Base-by-base conservation (phyloP, 2,113 vertebrate genomes). In the Polypterus senegalus region DNA sequence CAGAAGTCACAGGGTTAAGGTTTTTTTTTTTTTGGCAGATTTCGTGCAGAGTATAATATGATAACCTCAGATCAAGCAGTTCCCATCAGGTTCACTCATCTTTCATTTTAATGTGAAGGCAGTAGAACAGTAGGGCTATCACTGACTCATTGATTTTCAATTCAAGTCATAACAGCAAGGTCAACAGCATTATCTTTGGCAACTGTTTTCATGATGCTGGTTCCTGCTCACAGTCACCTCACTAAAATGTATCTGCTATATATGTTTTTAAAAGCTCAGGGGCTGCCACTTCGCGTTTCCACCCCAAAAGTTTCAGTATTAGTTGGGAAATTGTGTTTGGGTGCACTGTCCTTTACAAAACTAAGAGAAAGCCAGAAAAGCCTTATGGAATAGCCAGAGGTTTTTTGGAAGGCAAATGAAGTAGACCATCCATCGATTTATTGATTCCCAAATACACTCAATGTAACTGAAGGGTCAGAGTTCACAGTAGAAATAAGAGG, bases 11-110 rank as follows among this genome's bases (percentile, higher is more conserved):
- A 81, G 82, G 82, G 79, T 81, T 84, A 27, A 27, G 27, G 27
- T 27, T 27, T 81, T 86, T 86, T 85, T 85, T 88, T 78, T 79
- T 81, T 84, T 88, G 86, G 85, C 81, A 81, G 83, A 83, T 83
- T 80, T 81, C 83, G 82, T 82, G 82, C 80, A 78, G 84, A 81
- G 84, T 82, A 85, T 79, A 81, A 81, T 76, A 83, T 86, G 81
- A 86, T 86, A 81, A 82, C 79, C 76, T 73, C 74, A 73, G 75
- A 76, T 79, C 71, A 70, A 71, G 68, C 73, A 75, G 75, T 75
- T 69, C 71, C 75, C 74, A 74, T 71, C 75, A 74, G 67, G 52
- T 61, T 56, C 54, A 48, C 58, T 62, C 44, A 62, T 62, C 60
- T 58, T 54, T 66, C 63, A 53, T 52, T 65, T 56, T 69, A 64